Conservation (phyloP, 1,140 invertebrate species). For the Penaeus chinensis region DNA sequence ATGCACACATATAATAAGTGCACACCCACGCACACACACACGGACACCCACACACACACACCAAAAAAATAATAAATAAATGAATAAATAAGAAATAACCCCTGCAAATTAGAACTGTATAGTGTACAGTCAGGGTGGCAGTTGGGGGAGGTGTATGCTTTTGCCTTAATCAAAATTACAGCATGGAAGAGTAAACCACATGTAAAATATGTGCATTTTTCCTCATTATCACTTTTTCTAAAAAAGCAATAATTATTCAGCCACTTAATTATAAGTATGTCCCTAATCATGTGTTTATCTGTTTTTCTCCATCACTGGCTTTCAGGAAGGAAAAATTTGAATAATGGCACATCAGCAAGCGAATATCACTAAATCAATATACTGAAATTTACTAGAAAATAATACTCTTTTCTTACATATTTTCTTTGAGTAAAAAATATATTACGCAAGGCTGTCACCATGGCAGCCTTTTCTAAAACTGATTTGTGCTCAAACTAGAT, state of each 20-base stretch:
- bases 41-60: slow-evolving; percentile 22
- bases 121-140: neutral
- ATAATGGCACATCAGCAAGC: no score
- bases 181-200: neutral
- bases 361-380: no score
- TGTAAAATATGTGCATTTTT: neutral
- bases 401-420: neutral
- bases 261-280: neutral
- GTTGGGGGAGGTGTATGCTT: neutral
- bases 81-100: neutral
- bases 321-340: no score
- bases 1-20: neutral
- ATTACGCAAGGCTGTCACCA: no score
- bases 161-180: neutral
- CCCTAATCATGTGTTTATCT: no score
- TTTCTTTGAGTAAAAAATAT: neutral
- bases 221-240: neutral
- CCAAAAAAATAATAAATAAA: neutral
- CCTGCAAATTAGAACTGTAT: neutral
- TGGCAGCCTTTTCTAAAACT: neutral
- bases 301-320: no score
- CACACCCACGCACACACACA: neutral
- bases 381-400: neutral
- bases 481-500: neutral
- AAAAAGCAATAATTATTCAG: neutral